Conservation (phyloP, 2,797 vertebrate genomes). For the Cirrhinus mrigala region DNA sequence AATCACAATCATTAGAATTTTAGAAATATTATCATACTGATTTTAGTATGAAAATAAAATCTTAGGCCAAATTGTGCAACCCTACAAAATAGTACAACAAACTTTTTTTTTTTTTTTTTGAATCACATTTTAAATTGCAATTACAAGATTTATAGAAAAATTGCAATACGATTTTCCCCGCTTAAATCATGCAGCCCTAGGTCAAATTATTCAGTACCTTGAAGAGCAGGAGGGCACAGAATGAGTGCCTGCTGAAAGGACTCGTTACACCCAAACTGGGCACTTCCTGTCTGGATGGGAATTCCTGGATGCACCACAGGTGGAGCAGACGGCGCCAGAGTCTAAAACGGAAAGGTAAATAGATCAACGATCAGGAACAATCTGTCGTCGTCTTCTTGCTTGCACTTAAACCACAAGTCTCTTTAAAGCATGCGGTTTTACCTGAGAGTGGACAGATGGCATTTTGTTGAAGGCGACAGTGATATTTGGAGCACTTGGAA, state of each 20-base stretch:
- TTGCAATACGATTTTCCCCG: no score
- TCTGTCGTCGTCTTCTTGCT: not conserved
- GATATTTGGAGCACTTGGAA: constrained; percentile 81
- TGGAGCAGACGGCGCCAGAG: constrained; percentile 86
- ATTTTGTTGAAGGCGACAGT: constrained; percentile 91
- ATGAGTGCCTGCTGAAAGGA: constrained; percentile 94
- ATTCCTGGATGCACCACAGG: constrained; percentile 94
- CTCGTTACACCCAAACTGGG: constrained; percentile 93
- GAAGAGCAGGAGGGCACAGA: constrained; percentile 92
- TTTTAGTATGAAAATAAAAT: no score
- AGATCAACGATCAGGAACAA: constrained; percentile 11
- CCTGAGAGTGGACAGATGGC: constrained; percentile 89
- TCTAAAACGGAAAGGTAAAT: constrained; percentile 66
- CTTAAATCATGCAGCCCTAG: not conserved
- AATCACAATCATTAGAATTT: not conserved
- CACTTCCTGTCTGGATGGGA: constrained; percentile 87
- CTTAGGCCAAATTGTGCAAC: no score
- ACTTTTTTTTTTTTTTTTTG: no score
- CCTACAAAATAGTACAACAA: not conserved
- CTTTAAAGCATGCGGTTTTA: constrained; percentile 65
- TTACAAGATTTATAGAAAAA: not conserved
- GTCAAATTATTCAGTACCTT: constrained; percentile 80
- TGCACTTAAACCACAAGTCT: not conserved
- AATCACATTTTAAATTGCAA: not conserved
- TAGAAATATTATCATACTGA: not conserved